Evolutionary conservation across 2,888 invertebrate genomes (phyloP).

Genomic region (Drosophila peninsularis): DNA sequence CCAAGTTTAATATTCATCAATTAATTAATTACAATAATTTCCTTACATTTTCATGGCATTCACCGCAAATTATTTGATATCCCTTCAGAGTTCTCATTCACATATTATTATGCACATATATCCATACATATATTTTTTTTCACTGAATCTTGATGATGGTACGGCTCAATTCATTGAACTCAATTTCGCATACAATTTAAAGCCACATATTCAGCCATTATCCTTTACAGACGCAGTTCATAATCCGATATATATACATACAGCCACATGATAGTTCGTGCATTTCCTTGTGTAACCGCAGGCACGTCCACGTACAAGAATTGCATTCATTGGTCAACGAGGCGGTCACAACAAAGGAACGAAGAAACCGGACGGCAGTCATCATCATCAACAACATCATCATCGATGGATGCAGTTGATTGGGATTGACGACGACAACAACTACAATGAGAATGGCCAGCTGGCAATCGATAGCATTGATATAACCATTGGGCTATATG

Average conservation of each 20-base stretch:
- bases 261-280: not conserved
- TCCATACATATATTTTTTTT: not conserved
- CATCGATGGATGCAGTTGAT: constrained; percentile 44
- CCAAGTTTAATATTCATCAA: not conserved
- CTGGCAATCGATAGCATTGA: constrained; percentile 31
- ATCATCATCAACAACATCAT: constrained; percentile 34
- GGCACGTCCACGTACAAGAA: constrained; percentile 51
- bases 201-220: constrained; percentile 46
- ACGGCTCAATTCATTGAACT: constrained; percentile 34
- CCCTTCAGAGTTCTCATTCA: not conserved
- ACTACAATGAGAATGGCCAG: not conserved
- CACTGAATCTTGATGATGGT: constrained; percentile 19
- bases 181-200: constrained; percentile 50
- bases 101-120: constrained; percentile 1
- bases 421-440: constrained; percentile 31
- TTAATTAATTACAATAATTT: constrained; percentile 5
- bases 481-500: constrained; percentile 28
- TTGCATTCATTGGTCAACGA: constrained; percentile 56
- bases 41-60: not conserved
- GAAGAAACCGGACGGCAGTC: constrained; percentile 45
- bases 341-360: constrained; percentile 50
- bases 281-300: constrained; percentile 49
- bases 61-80: constrained; percentile 3
- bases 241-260: constrained; percentile 20
- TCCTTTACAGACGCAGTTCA: constrained; percentile 27